phyloP scores from a whole-genome alignment of 2,797 vertebrate species.

The Nannoperca obscura region DNA sequence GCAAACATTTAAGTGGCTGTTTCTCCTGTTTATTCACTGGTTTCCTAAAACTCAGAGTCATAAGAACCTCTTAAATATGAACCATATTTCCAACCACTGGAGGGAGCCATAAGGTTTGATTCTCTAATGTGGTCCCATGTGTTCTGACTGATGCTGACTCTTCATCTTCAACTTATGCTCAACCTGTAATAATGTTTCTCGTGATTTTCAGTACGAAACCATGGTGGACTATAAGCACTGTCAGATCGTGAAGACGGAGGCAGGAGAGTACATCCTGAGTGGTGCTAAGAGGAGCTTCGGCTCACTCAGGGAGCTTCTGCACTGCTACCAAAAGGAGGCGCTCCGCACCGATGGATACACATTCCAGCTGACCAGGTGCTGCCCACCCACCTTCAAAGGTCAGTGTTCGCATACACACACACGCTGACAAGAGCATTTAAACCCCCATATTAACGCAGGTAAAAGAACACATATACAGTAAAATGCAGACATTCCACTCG shows the following conservation, averaged over 20 bases:
- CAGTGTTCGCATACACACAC: conserved; percentile 43
- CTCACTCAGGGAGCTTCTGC: conserved; percentile 92
- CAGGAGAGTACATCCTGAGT: conserved; percentile 91
- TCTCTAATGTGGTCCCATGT: neutral
- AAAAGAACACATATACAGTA: neutral
- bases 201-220: conserved; percentile 78
- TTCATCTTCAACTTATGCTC: neutral
- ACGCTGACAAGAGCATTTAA: neutral
- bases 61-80: neutral
- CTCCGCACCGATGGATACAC: conserved; percentile 95
- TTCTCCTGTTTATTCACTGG: neutral
- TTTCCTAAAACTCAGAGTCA: neutral
- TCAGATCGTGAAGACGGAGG: conserved; percentile 91
- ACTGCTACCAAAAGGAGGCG: conserved; percentile 97
- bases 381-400: conserved; percentile 94
- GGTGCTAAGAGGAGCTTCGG: conserved; percentile 93
- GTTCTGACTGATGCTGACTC: neutral
- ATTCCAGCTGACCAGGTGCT: conserved; percentile 95
- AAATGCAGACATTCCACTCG: neutral
- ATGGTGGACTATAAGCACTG: conserved; percentile 94
- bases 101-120: conserved; percentile 30
- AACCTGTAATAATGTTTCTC: neutral
- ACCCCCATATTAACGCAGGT: neutral
- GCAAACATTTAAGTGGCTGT: neutral
- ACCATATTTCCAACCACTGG: conserved; percentile 22